Evolutionary conservation across 2,888 invertebrate genomes (phyloP).

Genomic region (Micoletzkya japonica): DNA sequence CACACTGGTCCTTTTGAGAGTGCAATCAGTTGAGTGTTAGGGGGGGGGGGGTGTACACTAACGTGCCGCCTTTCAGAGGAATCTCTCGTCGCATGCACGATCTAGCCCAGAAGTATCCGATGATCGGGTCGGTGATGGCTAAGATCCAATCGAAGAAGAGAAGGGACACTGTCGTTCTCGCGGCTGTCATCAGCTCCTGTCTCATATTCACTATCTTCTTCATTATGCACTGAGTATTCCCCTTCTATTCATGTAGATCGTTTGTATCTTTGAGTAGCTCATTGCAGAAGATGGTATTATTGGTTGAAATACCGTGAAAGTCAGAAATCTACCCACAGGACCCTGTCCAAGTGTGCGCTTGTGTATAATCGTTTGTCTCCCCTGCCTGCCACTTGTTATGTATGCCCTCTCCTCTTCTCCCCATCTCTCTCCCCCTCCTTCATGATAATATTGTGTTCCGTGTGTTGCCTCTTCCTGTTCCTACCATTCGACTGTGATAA

Average conservation of each 20-base stretch:
- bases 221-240: slow-evolving; percentile 34
- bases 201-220: slow-evolving; percentile 71
- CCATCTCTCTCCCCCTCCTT: too few relatives aligned
- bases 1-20: background rate
- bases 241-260: background rate
- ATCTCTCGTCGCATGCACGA: slow-evolving; percentile 28
- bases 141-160: slow-evolving; percentile 88
- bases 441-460: too few relatives aligned
- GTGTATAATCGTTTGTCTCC: too few relatives aligned
- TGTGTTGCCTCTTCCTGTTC: too few relatives aligned
- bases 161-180: slow-evolving; percentile 89
- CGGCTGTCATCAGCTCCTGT: slow-evolving; percentile 83
- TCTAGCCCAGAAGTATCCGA: slow-evolving; percentile 59
- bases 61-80: background rate
- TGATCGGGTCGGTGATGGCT: slow-evolving; percentile 73
- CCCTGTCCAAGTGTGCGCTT: too few relatives aligned
- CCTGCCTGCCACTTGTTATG: too few relatives aligned
- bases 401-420: too few relatives aligned
- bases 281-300: too few relatives aligned
- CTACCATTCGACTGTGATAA: too few relatives aligned
- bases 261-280: background rate
- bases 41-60: background rate
- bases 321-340: too few relatives aligned
- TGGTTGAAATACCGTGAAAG: too few relatives aligned
- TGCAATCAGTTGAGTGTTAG: too few relatives aligned